phyloP scores from a whole-genome alignment of 2,888 invertebrate genomes.

The Tenthredo notha region DNA sequence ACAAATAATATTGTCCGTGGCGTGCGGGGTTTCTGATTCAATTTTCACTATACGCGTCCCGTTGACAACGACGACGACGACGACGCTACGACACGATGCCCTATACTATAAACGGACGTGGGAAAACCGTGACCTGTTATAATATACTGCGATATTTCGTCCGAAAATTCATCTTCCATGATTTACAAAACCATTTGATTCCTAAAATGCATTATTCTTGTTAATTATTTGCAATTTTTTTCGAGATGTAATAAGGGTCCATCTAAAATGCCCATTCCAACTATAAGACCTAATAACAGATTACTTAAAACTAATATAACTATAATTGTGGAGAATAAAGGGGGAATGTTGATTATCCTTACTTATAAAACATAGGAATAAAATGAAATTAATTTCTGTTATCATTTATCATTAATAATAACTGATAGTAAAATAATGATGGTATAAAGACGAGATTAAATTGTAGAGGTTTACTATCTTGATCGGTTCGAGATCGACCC shows the following conservation, averaged over 20 bases:
- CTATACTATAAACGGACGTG: not conserved
- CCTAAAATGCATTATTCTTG: not conserved
- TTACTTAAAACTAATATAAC: not conserved
- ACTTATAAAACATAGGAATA: not conserved
- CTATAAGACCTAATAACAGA: not conserved
- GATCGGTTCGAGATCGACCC: conserved; percentile 25
- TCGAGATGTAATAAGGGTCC: not conserved
- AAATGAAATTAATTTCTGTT: not conserved
- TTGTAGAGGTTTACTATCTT: not conserved
- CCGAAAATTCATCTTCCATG: not conserved
- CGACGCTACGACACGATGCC: not conserved
- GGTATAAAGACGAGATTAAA: not conserved
- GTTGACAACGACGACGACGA: not conserved
- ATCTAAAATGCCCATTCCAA: not conserved
- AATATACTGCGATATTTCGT: conserved; percentile 33
- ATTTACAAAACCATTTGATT: not conserved
- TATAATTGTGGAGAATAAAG: not conserved
- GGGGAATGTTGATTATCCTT: not conserved
- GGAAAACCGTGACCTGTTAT: conserved; percentile 19
- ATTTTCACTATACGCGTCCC: conserved; percentile 67
- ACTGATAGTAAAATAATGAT: not conserved
- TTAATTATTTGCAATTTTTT: not conserved
- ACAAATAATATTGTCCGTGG: conserved; percentile 77
- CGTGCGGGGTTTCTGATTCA: conserved; percentile 74
- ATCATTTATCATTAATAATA: not conserved